These are phyloP conservation scores for Trachops cirrhosus DNA, from an alignment of 2,797 vertebrate species.

Conservation along the genomic window DNA sequence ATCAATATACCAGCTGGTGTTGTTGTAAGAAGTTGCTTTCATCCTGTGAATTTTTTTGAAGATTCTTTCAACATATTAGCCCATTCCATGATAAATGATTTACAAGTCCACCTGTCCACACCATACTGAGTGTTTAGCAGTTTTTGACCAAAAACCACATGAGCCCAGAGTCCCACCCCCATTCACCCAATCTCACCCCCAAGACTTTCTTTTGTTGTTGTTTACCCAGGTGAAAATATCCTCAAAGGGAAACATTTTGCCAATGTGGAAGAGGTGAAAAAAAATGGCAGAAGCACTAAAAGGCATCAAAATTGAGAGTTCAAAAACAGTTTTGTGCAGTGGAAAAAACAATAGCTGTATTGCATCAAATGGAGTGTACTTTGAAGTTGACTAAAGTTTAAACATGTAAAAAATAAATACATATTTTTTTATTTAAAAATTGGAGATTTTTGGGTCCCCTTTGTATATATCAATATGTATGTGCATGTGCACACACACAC, in stretches of 20 bases:
- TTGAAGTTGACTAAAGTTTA: not conserved
- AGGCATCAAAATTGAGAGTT: not conserved
- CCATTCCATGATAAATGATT: not conserved
- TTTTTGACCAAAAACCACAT: not conserved
- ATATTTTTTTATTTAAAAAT: not conserved
- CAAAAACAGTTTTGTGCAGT: not conserved
- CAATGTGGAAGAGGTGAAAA: not conserved
- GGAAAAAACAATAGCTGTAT: not conserved
- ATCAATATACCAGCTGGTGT: not conserved
- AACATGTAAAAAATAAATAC: not conserved
- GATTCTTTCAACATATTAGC: not conserved
- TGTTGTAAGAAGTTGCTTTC: not conserved
- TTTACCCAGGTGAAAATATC: not conserved
- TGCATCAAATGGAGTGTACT: not conserved
- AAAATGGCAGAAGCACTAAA: not conserved
- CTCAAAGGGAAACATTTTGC: not conserved
- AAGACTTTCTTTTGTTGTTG: not conserved
- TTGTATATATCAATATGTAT: not conserved
- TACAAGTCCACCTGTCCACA: not conserved
- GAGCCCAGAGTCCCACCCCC: not conserved
- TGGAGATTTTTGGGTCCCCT: accelerated
- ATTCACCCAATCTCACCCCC: not conserved
- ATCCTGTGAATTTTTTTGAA: not conserved
- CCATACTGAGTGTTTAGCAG: not conserved
- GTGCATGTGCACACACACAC: not conserved